These are phyloP conservation scores for Scalopus aquaticus DNA, from an alignment of 2,113 vertebrate genomes.

Conservation along the genomic window DNA sequence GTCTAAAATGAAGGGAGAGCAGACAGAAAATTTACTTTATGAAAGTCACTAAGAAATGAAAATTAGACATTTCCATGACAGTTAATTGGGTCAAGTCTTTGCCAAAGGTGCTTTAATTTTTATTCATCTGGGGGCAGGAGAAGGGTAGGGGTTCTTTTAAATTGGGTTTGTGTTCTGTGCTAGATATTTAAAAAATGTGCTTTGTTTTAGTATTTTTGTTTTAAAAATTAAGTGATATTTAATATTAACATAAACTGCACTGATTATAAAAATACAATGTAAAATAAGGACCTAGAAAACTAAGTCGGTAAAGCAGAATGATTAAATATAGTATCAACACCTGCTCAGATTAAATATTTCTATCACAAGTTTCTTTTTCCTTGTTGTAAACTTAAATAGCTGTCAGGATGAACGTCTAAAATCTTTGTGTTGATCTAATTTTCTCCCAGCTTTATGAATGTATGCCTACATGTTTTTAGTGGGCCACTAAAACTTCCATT, in stretches of 20 bases:
- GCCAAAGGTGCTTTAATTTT: neutral
- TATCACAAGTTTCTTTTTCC: neutral
- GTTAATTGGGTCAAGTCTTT: neutral
- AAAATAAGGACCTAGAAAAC: slow-evolving; percentile 33
- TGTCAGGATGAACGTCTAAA: neutral
- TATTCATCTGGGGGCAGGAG: neutral
- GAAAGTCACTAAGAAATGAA: neutral
- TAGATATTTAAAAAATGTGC: neutral
- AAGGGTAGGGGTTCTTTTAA: neutral
- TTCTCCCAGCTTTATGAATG: neutral
- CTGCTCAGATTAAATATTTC: neutral
- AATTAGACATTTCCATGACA: neutral
- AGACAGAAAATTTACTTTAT: neutral
- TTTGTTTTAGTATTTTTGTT: neutral
- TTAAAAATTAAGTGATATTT: neutral
- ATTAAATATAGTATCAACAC: neutral
- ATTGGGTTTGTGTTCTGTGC: neutral
- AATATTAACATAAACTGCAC: neutral
- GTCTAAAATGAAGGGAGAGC: neutral
- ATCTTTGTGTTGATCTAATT: neutral
- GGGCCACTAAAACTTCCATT: neutral
- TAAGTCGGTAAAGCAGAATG: neutral
- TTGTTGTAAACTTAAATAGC: neutral
- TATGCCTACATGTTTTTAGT: neutral
- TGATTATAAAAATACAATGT: slow-evolving; percentile 17